Conservation (phyloP, 2,113 vertebrate species). For the Pao palembangensis region DNA sequence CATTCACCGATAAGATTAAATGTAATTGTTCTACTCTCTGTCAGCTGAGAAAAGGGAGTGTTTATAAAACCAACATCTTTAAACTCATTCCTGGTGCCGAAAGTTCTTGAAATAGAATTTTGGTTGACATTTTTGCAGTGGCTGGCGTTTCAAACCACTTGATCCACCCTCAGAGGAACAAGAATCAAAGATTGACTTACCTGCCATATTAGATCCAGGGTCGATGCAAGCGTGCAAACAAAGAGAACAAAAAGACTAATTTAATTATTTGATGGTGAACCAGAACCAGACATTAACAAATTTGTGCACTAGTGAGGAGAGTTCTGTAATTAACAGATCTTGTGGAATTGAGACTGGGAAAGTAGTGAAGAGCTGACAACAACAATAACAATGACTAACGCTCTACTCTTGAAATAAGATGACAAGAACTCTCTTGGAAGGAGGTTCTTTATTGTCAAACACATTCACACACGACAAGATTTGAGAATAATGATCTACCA, state of each 20-base stretch:
- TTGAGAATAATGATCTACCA: too few relatives aligned
- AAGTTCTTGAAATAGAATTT: conserved; percentile 34
- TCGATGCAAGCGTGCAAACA: conserved; percentile 29
- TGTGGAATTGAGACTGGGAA: too few relatives aligned
- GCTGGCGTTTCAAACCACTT: conserved; percentile 5
- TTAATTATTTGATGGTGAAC: background rate
- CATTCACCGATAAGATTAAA: conserved; percentile 68
- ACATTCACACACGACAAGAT: too few relatives aligned
- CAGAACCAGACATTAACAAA: background rate
- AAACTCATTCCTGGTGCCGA: conserved; percentile 50
- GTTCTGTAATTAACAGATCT: too few relatives aligned
- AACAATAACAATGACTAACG: too few relatives aligned
- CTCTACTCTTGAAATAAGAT: too few relatives aligned
- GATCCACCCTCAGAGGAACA: conserved; percentile 18
- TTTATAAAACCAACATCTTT: conserved; percentile 40
- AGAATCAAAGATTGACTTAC: conserved; percentile 61
- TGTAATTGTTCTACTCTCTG: conserved; percentile 61
- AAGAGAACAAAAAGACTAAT: background rate
- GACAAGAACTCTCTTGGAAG: too few relatives aligned
- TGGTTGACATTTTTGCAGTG: conserved; percentile 27
- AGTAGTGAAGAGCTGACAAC: too few relatives aligned
- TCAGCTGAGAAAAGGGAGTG: conserved; percentile 51
- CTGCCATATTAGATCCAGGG: conserved; percentile 51
- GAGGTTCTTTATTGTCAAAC: too few relatives aligned
- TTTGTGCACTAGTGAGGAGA: too few relatives aligned